These are phyloP conservation scores for Xestia ashworthii DNA, from an alignment of 2,888 invertebrate species.

Conservation along the genomic window DNA sequence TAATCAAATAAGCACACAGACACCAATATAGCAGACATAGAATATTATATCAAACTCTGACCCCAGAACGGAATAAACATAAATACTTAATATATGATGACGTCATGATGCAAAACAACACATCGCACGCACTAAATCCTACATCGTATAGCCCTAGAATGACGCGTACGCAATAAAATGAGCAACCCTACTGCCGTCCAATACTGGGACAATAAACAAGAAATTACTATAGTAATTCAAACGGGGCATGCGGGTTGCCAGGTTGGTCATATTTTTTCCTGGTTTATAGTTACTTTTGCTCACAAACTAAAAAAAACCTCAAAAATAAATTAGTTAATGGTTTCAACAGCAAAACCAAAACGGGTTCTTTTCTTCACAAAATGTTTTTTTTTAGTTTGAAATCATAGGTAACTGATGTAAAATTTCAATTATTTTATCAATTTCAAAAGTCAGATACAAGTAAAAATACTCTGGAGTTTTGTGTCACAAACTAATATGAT, in stretches of 20 bases:
- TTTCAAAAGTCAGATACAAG: background rate
- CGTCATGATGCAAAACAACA: constrained; percentile 40
- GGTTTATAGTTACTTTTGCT: background rate
- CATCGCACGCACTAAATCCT: constrained; percentile 49
- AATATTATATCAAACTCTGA: constrained; percentile 5
- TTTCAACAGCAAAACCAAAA: background rate
- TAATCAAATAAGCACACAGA: background rate
- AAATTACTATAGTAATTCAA: constrained; percentile 69
- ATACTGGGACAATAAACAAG: constrained; percentile 64
- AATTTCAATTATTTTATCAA: background rate
- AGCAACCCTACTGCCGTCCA: constrained; percentile 67
- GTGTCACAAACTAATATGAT: background rate
- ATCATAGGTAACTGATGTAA: too few species aligned
- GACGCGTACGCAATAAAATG: constrained; percentile 67
- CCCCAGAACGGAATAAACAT: constrained; percentile 13
- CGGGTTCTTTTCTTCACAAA: too few species aligned
- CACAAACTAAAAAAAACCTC: background rate
- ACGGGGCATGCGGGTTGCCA: constrained; percentile 56
- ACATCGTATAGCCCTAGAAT: constrained; percentile 56
- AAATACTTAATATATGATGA: constrained; percentile 38
- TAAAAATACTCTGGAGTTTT: background rate
- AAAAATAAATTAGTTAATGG: background rate
- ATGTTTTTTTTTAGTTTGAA: background rate
- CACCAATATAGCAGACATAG: background rate
- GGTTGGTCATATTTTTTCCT: background rate